A percentile compares a stretch with the other conserved stretches of the same genome.
These are phyloP conservation scores for Drosophila ogumai DNA, from an alignment of 1,140 invertebrate species.

Conservation along the genomic window DNA sequence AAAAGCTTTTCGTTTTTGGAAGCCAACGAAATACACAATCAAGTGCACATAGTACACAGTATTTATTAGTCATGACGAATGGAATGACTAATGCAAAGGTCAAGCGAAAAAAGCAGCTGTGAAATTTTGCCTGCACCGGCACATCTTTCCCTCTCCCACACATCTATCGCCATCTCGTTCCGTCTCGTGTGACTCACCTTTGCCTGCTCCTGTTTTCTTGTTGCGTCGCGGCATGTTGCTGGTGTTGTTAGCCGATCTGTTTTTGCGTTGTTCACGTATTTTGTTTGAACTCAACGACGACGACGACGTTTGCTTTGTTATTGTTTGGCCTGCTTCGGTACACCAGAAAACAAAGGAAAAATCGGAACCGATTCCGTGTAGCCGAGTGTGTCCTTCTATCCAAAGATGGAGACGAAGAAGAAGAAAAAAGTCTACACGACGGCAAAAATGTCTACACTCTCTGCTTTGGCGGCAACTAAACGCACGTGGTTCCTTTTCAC, in stretches of 20 bases:
- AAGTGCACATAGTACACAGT: slow-evolving; percentile 20
- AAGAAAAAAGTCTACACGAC: slow-evolving; percentile 41
- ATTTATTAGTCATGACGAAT: slow-evolving; percentile 25
- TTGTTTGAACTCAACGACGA: slow-evolving; percentile 37
- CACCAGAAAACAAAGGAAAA: slow-evolving; percentile 24
- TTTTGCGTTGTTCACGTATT: slow-evolving; percentile 59
- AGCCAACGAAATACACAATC: slow-evolving; percentile 42
- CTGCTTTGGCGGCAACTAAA: slow-evolving; percentile 57
- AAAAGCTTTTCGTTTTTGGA: slow-evolving; percentile 53
- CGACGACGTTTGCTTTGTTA: slow-evolving; percentile 46
- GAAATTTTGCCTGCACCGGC: slow-evolving; percentile 26
- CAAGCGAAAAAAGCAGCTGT: slow-evolving; percentile 24
- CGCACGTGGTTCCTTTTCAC: slow-evolving; percentile 48
- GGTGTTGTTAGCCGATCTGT: slow-evolving; percentile 43
- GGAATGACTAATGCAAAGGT: slow-evolving; percentile 62
- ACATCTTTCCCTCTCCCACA: slow-evolving; percentile 7
- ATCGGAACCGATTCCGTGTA: slow-evolving; percentile 27
- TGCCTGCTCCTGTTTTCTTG: slow-evolving; percentile 73
- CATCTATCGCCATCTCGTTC: slow-evolving; percentile 9
- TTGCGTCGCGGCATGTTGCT: slow-evolving; percentile 79
- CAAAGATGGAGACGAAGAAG: slow-evolving; percentile 5
- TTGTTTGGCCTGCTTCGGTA: slow-evolving; percentile 39
- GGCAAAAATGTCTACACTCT: slow-evolving; percentile 38
- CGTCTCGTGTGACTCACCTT: slow-evolving; percentile 73
- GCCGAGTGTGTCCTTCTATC: slow-evolving; percentile 43